These are phyloP conservation scores for Gnathochromis pfefferi DNA, from an alignment of 2,113 vertebrate genomes.

Conservation along the genomic window DNA sequence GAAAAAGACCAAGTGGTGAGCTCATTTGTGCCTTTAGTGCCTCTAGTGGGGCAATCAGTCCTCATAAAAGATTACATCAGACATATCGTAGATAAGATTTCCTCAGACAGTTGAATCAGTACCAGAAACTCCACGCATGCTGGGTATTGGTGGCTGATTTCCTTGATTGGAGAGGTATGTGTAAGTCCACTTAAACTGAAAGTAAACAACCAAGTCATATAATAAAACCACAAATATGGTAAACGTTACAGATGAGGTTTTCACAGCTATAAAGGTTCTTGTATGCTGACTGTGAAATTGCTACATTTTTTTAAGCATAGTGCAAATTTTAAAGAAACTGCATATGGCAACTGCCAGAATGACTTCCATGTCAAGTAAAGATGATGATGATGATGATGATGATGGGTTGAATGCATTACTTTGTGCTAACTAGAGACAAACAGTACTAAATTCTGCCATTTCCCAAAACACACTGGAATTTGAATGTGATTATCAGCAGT, in stretches of 20 bases:
- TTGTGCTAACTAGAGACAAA: background rate
- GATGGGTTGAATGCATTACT: background rate
- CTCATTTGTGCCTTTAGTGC: background rate
- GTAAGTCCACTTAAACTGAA: background rate
- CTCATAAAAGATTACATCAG: background rate
- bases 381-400: background rate
- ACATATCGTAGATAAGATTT: accelerated
- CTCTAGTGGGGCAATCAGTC: background rate
- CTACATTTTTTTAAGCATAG: background rate
- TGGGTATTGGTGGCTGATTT: background rate
- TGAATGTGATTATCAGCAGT: background rate
- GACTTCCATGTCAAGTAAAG: background rate
- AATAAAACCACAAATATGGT: background rate
- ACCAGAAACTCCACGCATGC: background rate
- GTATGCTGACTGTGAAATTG: background rate
- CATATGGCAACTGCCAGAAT: background rate
- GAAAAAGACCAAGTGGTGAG: background rate
- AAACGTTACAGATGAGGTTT: background rate
- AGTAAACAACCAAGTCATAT: background rate
- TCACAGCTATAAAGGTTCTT: background rate
- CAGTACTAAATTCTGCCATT: background rate
- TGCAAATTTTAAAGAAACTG: background rate
- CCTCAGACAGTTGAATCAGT: background rate
- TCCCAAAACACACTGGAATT: background rate
- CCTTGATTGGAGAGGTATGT: background rate